phyloP scores from a whole-genome alignment of 2,888 invertebrate species.

The Seira musarum region DNA sequence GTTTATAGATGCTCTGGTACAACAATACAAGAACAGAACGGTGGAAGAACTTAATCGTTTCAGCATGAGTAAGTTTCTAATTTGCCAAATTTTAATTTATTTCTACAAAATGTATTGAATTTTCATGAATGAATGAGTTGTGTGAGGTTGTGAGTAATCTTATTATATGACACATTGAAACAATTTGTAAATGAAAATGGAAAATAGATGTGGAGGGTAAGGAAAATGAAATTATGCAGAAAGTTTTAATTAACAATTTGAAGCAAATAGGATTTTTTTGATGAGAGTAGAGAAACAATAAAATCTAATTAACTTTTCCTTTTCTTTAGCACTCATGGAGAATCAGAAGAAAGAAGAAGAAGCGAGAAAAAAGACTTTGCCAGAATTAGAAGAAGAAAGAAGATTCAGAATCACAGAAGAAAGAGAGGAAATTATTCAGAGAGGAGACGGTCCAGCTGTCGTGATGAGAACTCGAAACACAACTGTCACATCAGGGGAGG shows the following conservation, averaged over 20 bases:
- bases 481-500: conserved; percentile 26
- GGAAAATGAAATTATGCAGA: too few species aligned
- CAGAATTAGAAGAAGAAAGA: conserved; percentile 51
- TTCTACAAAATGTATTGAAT: too few species aligned
- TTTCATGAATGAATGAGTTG: too few species aligned
- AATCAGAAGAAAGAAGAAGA: conserved; percentile 54
- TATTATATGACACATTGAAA: too few species aligned
- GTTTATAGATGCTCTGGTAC: conserved; percentile 51
- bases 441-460: conserved; percentile 51
- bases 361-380: conserved; percentile 39
- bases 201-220: too few species aligned
- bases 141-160: too few species aligned
- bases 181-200: too few species aligned
- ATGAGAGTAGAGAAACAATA: neutral
- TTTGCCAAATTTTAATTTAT: neutral
- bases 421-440: conserved; percentile 48
- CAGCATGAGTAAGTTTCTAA: conserved; percentile 37
- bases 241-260: too few species aligned
- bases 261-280: too few species aligned
- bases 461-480: conserved; percentile 46
- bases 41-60: conserved; percentile 55
- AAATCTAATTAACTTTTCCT: conserved; percentile 17
- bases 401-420: conserved; percentile 43
- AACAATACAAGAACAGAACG: conserved; percentile 55
- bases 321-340: conserved; percentile 42